Evolutionary conservation across 37 sponge, comb jelly and placozoan species (phyloP), one percentile per base, ranked within the genome.

Genomic region (Cliona cf. orientalis): DNA sequence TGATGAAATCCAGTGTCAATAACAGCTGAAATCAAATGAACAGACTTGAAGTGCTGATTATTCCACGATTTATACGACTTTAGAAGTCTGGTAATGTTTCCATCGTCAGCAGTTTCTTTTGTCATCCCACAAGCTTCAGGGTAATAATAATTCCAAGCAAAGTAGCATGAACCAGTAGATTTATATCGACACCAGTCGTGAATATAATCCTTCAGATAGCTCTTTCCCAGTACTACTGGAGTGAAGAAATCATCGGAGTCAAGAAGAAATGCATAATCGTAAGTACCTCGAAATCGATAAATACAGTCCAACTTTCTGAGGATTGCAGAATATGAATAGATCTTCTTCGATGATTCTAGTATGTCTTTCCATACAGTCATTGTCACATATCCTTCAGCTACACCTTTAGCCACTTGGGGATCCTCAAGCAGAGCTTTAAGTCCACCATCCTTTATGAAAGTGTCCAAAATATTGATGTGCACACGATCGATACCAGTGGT

Each of bases 231-330:
- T 22, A 46, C 7, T 22, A 46, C 17, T 33, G 75, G 75, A 72
- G 72, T 72, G 72, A 72, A 72, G 72, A 72, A 72, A 22, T 72
- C 72, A 29, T 72, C 72, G 9, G 53, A n/a, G 29, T 72, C 72
- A 46, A 72, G 21, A 1, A 46, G 53, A 19, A 42, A 45, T 17
- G 32, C 53, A 46, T 72, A 72, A 25, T 72, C 72, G 28, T 72
- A 72, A 19, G 72, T 72, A 5, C 72, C 72, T n/a, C 72, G 72
- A 23, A 40, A 72, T 31, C 72, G 5, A 33, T 72, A 72, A 42
- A 72, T 45, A 34, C 72, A 72, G 32, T 72, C 72, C 53, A 45
- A 22, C 6, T 72, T 22, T 31, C 23, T 31, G 14, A 72, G 29
- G 46, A 46, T 45, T 7, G 21, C 23, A 34, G 72, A 72, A 22